phyloP scores from a whole-genome alignment of 2,888 invertebrate species.

The Drosophila helvetica region DNA sequence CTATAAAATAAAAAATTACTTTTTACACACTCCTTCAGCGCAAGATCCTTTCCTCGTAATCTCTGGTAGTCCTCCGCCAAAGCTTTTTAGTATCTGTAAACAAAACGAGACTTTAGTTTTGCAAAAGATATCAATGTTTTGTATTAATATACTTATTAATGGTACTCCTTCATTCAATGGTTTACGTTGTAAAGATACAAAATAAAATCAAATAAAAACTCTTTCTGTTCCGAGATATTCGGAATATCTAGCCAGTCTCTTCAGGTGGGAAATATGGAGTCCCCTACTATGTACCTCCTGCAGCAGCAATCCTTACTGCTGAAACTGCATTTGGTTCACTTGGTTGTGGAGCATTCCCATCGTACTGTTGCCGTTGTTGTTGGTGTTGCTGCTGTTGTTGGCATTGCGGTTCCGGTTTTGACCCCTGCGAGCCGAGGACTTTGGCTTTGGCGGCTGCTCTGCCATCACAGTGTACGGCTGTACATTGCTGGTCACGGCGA shows the following conservation, averaged over 20 bases:
- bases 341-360: constrained; percentile 65
- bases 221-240: constrained; percentile 21
- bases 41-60: not conserved
- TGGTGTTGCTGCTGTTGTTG: constrained; percentile 45
- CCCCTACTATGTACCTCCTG: not conserved
- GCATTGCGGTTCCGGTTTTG: constrained; percentile 12
- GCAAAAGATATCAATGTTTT: not conserved
- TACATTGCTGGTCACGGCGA: constrained; percentile 64
- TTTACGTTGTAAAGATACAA: not conserved
- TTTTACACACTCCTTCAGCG: not conserved
- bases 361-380: constrained; percentile 38
- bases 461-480: constrained; percentile 51
- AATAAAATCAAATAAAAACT: not conserved
- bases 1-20: not conserved
- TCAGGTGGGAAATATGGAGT: not conserved
- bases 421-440: constrained; percentile 50
- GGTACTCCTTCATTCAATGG: not conserved
- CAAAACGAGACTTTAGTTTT: not conserved
- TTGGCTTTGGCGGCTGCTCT: constrained; percentile 61
- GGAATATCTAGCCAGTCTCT: constrained; percentile 41
- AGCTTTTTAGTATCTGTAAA: not conserved
- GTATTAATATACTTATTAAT: not conserved
- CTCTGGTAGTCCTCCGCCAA: not conserved
- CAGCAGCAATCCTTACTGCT: constrained; percentile 50
- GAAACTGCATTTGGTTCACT: constrained; percentile 55